These are phyloP conservation scores for Xestia c-nigrum DNA, from an alignment of 2,888 invertebrate species.

Conservation along the genomic window DNA sequence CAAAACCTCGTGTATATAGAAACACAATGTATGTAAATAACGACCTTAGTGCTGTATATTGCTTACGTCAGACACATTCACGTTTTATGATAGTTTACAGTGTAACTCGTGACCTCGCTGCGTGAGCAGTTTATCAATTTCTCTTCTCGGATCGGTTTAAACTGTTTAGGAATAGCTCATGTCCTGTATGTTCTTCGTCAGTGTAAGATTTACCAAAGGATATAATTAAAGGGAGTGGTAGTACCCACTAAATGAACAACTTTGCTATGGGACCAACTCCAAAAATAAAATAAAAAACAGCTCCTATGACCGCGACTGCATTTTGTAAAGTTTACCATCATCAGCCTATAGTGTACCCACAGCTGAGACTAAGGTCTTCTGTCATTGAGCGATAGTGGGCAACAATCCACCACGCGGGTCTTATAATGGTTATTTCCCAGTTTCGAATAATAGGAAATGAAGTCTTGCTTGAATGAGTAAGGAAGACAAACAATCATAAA, in stretches of 20 bases:
- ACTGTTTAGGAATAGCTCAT: background rate
- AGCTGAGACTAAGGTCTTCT: too few relatives aligned
- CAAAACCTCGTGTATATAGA: background rate
- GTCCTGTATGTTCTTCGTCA: background rate
- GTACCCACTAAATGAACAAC: background rate
- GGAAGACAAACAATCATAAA: background rate
- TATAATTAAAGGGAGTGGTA: background rate
- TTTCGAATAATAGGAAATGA: background rate
- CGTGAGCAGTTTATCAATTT: slow-evolving; percentile 39
- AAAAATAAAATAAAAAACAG: background rate
- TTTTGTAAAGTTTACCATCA: too few relatives aligned
- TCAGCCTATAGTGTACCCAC: too few relatives aligned
- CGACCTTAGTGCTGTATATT: slow-evolving; percentile 15
- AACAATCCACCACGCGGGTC: too few relatives aligned
- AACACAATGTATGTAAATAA: slow-evolving; percentile 10
- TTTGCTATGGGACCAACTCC: background rate
- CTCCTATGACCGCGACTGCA: too few relatives aligned
- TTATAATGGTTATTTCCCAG: too few relatives aligned
- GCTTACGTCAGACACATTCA: slow-evolving; percentile 33
- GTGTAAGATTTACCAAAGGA: background rate
- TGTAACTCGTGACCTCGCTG: slow-evolving; percentile 26
- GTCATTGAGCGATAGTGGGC: too few relatives aligned
- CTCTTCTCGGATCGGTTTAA: background rate
- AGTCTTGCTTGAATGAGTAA: background rate
- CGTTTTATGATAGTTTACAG: slow-evolving; percentile 42